Evolutionary conservation across 1,140 invertebrate genomes (phyloP).

Genomic region (Potamilus streckersoni): DNA sequence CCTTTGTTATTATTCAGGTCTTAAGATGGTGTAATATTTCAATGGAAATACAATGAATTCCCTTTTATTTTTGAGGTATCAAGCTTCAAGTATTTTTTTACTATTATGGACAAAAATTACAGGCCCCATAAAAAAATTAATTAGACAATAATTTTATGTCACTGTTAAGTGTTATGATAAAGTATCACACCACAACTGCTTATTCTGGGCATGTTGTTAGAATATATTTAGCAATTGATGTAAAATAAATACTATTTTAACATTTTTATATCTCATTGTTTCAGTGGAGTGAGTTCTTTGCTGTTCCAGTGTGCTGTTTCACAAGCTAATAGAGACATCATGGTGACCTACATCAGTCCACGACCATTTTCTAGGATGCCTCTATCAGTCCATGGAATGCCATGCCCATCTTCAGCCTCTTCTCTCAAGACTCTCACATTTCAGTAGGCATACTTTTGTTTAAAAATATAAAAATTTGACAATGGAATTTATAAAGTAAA

Average conservation of each 20-base stretch:
- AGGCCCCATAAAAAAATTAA: no score
- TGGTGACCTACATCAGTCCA: constrained; percentile 30
- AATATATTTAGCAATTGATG: neutral
- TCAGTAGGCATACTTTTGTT: constrained; percentile 20
- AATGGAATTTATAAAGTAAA: no score
- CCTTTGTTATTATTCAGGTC: no score
- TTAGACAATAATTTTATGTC: no score
- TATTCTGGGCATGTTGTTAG: neutral
- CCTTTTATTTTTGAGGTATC: no score
- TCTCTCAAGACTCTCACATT: constrained; percentile 32
- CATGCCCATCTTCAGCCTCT: constrained; percentile 19
- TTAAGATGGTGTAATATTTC: no score
- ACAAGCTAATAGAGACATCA: constrained; percentile 25
- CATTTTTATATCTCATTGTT: constrained; percentile 1
- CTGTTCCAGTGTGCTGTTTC: constrained; percentile 33
- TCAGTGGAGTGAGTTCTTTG: constrained; percentile 29
- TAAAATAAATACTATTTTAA: neutral
- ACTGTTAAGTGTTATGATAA: no score
- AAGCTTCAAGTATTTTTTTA: no score
- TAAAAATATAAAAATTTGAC: no score
- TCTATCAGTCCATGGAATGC: constrained; percentile 32
- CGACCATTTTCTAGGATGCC: constrained; percentile 29
- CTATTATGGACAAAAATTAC: no score
- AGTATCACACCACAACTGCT: no score
- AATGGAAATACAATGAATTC: no score